These are phyloP conservation scores for Pelochelys cantorii DNA, from an alignment of 2,797 vertebrate species.

Conservation along the genomic window DNA sequence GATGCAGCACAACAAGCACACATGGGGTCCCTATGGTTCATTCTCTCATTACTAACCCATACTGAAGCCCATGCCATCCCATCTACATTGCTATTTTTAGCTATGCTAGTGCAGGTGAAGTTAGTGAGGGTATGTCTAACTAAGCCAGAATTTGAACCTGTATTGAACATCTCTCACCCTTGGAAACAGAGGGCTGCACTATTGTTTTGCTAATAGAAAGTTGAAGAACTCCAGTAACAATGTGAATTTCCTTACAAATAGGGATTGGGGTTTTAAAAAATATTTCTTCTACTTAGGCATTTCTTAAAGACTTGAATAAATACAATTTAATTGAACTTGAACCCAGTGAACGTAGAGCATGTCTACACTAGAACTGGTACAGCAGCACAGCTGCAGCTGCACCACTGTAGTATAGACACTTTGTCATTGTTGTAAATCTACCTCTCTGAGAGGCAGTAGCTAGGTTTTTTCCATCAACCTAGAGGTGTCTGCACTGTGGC, in stretches of 20 bases:
- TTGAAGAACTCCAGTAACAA: neutral
- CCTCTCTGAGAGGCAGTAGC: neutral
- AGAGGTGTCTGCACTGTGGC: neutral
- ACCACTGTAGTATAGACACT: too few relatives aligned
- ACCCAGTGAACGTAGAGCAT: neutral
- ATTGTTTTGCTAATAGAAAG: neutral
- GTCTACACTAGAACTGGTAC: neutral
- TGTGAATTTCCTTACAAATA: neutral
- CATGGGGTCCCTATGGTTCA: neutral
- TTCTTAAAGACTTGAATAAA: neutral
- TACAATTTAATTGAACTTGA: constrained; percentile 4
- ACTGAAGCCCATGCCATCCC: neutral
- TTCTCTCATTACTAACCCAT: neutral
- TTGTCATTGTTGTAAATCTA: neutral
- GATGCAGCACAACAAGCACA: neutral
- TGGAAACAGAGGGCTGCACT: neutral
- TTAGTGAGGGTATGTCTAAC: neutral
- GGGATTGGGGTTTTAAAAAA: neutral
- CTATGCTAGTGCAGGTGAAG: neutral
- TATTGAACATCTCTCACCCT: neutral
- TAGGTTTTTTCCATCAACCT: neutral
- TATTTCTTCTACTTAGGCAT: neutral
- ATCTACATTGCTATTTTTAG: neutral
- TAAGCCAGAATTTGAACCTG: neutral
- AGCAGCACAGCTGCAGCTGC: too few relatives aligned